Evolutionary conservation across 2,888 invertebrate genomes (phyloP), one percentile per base, ranked within the genome.

Genomic region (Cosmia trapezina): DNA sequence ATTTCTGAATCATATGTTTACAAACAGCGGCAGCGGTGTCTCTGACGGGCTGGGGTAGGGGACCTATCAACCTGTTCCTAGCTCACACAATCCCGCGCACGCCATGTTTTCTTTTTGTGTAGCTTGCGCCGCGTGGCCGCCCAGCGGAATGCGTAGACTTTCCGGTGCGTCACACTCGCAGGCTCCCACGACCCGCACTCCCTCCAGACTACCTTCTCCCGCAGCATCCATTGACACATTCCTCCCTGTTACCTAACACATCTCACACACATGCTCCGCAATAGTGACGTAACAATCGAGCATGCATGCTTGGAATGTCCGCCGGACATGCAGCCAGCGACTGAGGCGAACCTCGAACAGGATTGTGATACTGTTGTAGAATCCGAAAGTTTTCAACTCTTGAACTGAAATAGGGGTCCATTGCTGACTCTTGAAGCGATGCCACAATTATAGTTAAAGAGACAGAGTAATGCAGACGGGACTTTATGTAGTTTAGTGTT

Each of bases 241-340:
- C n/a, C 54, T 28, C 57, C 41, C n/a, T 28, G 54, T 60, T 53
- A 41, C n/a, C 49, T 47, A 33, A 62, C 49, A 37, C 54, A 59
- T 37, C 19, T 63, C 11, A 19, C 47, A 41, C 11, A 76, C 56
- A 14, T n/a, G 59, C 69, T 51, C 78, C 41, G 77, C 73, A 83
- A 72, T 82, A 78, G 61, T 65, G n/a, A 49, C n/a, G 62, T 43
- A 69, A 80, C 83, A 80, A 49, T 47, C 59, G 51, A 81, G 62
- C 76, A 75, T 84, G 86, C 86, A 85, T 80, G 69, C 80, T 80
- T 87, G 91, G 91, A 54, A 91, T 88, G 79, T 91, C 91, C 91
- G 91, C 89, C 91, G 91, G 86, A 83, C 70, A 51, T 76, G 73
- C 70, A 78, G n/a, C 59, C 74, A 43, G 57, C 70, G 66, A 62